Evolutionary conservation across 2,113 vertebrate species (phyloP).

Genomic region (Aleadryas rufinucha): DNA sequence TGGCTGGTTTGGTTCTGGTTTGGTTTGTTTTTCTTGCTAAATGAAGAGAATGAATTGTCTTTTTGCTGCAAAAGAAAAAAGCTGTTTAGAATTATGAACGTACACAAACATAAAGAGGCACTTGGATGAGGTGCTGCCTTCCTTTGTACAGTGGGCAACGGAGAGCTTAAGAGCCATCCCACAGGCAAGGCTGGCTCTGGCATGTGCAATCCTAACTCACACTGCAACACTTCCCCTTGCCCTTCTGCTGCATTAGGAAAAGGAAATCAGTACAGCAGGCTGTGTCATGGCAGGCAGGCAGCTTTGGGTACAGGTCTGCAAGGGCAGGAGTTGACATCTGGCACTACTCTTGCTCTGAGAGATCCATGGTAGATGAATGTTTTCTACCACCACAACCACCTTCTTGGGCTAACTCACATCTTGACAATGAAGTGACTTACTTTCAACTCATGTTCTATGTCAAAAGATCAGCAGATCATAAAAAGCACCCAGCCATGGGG

Average conservation of each 20-base stretch:
- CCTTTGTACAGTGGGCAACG: rapidly evolving
- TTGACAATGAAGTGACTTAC: not conserved
- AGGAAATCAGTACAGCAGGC: not conserved
- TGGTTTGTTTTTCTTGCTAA: not conserved
- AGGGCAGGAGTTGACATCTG: not conserved
- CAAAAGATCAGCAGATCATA: not conserved
- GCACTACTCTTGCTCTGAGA: not conserved
- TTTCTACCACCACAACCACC: not conserved
- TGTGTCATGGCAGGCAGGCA: not conserved
- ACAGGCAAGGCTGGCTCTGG: not conserved
- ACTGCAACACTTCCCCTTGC: not conserved
- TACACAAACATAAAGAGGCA: not conserved
- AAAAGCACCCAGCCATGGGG: not conserved
- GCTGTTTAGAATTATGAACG: not conserved
- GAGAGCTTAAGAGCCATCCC: not conserved
- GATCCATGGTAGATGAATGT: not conserved
- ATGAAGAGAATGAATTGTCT: not conserved
- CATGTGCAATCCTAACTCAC: not conserved
- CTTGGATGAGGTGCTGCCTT: not conserved
- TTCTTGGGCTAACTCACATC: not conserved
- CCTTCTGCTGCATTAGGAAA: not conserved
- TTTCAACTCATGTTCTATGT: not conserved
- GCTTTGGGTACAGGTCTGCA: not conserved
- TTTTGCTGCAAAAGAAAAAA: not conserved
- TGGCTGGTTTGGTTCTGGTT: not conserved